These are phyloP conservation scores for Ips typographus DNA, from an alignment of 1,140 invertebrate species.

Conservation along the genomic window DNA sequence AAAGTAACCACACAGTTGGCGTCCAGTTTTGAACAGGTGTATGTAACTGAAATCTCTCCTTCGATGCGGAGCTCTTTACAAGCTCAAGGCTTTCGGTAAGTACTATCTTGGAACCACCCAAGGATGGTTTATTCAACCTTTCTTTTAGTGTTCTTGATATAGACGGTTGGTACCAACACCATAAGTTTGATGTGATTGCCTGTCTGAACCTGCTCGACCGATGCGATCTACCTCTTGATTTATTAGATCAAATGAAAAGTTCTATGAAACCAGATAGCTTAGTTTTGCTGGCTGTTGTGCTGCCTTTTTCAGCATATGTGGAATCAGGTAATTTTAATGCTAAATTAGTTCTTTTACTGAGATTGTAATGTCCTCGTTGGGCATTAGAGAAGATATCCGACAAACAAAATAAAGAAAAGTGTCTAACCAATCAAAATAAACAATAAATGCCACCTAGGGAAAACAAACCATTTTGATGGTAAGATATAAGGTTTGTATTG, in stretches of 20 bases:
- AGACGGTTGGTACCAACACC: constrained; percentile 67
- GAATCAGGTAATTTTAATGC: constrained; percentile 63
- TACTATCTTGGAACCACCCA: background rate
- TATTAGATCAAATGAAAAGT: constrained; percentile 68
- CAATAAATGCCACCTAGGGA: no score
- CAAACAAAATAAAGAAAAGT: background rate
- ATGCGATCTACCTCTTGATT: constrained; percentile 74
- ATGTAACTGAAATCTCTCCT: constrained; percentile 83
- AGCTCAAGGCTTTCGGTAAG: constrained; percentile 75
- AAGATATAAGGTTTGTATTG: no score
- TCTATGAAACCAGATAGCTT: constrained; percentile 69
- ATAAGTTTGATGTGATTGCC: constrained; percentile 76
- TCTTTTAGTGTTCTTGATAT: constrained; percentile 70
- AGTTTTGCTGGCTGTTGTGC: constrained; percentile 79
- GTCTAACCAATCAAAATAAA: background rate
- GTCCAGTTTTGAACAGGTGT: constrained; percentile 69
- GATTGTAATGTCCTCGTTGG: no score
- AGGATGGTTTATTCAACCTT: background rate
- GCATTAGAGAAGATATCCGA: background rate
- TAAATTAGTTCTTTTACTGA: background rate
- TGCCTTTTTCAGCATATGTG: constrained; percentile 89
- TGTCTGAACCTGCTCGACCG: constrained; percentile 90
- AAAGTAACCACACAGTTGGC: constrained; percentile 77
- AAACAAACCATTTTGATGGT: no score
- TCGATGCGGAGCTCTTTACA: constrained; percentile 76